Evolutionary conservation across 2,113 vertebrate species (phyloP).

Genomic region (Pachycephala philippinensis): DNA sequence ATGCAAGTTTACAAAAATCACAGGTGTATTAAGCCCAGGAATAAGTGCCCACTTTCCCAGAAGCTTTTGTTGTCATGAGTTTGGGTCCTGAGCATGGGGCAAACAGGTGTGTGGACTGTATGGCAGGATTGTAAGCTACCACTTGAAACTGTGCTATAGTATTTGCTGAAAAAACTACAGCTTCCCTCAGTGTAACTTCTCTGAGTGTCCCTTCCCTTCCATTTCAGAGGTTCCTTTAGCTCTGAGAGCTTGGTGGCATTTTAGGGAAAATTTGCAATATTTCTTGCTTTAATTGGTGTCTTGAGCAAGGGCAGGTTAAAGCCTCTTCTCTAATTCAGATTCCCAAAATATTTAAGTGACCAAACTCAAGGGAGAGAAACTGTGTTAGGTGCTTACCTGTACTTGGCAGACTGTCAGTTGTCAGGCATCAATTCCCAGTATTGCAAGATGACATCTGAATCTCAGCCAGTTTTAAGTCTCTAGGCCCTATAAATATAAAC

Average conservation of each 20-base stretch:
- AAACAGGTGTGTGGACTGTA: not conserved
- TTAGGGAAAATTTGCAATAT: not conserved
- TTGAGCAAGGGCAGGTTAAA: not conserved
- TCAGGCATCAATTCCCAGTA: not conserved
- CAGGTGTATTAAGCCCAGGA: not conserved
- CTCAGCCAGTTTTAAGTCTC: not conserved
- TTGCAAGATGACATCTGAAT: not conserved
- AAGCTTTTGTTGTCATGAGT: not conserved
- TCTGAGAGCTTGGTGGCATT: not conserved
- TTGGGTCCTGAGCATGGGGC: not conserved
- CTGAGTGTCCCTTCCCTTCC: not conserved
- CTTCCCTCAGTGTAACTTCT: not conserved
- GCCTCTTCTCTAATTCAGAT: not conserved
- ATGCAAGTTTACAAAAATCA: not conserved
- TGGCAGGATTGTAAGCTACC: not conserved
- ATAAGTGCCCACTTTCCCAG: not conserved
- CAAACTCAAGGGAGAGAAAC: not conserved
- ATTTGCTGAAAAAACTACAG: not conserved
- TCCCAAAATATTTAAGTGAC: not conserved
- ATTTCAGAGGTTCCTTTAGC: not conserved
- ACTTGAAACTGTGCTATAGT: accelerated
- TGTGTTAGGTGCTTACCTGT: not conserved
- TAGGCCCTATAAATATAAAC: not conserved
- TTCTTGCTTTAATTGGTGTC: not conserved
- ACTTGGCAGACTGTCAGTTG: not conserved